These are phyloP conservation scores for Rhynchonema sp. DNA, from an alignment of 2,888 invertebrate species.

Conservation along the genomic window DNA sequence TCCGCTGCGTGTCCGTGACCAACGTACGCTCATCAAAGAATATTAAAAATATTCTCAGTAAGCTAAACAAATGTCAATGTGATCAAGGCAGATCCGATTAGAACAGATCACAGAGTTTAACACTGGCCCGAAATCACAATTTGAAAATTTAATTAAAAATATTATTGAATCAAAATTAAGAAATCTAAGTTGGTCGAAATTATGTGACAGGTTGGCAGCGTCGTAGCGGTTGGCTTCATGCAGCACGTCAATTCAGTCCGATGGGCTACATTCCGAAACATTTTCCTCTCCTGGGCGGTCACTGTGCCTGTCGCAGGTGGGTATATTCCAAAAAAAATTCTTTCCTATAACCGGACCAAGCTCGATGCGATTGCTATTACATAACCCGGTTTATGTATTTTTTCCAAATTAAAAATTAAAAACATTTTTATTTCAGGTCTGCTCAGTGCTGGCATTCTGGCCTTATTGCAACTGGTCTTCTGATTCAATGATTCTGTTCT, in stretches of 20 bases:
- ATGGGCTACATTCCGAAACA: conserved; percentile 49
- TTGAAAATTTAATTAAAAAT: too few relatives aligned
- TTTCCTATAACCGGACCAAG: not conserved
- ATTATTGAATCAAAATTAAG: too few relatives aligned
- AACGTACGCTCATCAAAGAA: too few relatives aligned
- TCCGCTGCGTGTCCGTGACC: not conserved
- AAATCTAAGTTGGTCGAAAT: too few relatives aligned
- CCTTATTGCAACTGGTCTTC: not conserved
- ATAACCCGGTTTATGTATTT: not conserved
- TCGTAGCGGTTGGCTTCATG: conserved; percentile 79
- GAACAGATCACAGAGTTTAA: too few relatives aligned
- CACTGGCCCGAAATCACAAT: too few relatives aligned
- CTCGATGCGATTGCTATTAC: too few relatives aligned
- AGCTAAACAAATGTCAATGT: too few relatives aligned
- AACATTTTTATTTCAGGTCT: not conserved
- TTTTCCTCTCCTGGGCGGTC: conserved; percentile 89
- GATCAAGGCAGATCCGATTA: too few relatives aligned
- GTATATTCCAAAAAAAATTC: conserved; percentile 11
- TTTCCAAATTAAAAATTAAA: not conserved
- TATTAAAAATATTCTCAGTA: too few relatives aligned
- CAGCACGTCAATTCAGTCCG: conserved; percentile 36
- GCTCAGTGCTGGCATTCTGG: not conserved
- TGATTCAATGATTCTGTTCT: not conserved
- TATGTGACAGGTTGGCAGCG: conserved; percentile 47
- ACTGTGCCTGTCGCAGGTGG: conserved; percentile 57